Evolutionary conservation across 1,140 invertebrate genomes (phyloP), one percentile per base, ranked within the genome.

Genomic region (Acromyrmex heyeri): DNA sequence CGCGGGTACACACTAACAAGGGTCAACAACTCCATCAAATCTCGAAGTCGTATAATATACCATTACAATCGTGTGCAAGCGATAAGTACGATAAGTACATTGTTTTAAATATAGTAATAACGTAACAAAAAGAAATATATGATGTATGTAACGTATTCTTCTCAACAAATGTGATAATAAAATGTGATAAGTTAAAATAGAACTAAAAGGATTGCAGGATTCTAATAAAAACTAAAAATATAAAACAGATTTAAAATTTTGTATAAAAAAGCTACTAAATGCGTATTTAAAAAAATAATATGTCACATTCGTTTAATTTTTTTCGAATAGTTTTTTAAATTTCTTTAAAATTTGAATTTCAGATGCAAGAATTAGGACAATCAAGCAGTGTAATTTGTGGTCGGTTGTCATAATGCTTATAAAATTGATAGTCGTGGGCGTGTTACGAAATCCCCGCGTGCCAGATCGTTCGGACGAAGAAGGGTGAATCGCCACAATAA

Each of bases 1-100:
- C 86, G 69, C 89, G 73, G 76, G 44, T 90, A 90, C 86, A 87
- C 50, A 87, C 50, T 88, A 82, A 88, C 81, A 90, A 88, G 88
- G 89, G 89, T 90, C 86, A 91, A 91, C 86, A 90, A 87, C 88
- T 90, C 88, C 86, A 90, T 90, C 88, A 90, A 90, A 90, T 90
- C 86, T 87, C 72, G 79, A 69, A 90, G 83, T 78, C 72, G 70
- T 89, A 67, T 83, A 79, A 86, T 83, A 83, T 48, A 85, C 70
- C 30, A 30, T 30, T 30, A 30, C 30, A 30, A 30, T 30, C 8
- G 14, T 81, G 50, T 44, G n/a, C 34, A 48, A 82, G 14, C n/a
- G 55, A 50, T 73, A 61, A 44, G 10, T 10, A 44, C 38, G 8
- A 44, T 44, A 12, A 44, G 2, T 12, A 44, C 38, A 1, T 44